Evolutionary conservation across 2,113 vertebrate species (phyloP), one percentile per base, ranked within the genome.

Genomic region (Apodemus sylvaticus): DNA sequence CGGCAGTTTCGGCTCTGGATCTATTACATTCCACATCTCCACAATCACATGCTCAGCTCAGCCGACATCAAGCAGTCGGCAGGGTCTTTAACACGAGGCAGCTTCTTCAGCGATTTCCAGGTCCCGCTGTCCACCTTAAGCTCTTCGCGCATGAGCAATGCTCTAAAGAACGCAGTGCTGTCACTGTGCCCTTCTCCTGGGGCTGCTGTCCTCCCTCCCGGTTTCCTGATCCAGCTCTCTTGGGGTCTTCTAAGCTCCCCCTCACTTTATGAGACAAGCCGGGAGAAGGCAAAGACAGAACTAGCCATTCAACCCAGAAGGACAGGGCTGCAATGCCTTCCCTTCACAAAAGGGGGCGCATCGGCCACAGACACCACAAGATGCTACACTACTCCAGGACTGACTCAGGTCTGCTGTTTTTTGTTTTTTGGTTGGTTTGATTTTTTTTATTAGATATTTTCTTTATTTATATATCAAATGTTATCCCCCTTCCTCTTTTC

Each of bases 281-380:
- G 14, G 26, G 20, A 74, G 79, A 53, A 20, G n/a, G 9, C n/a
- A 39, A 24, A 74, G 71, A 62, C 39, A 12, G 79, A 73, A 81
- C 64, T 5, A 11, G 1, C 51, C 1, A 5, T 11, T 5, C 2
- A 17, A 68, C 66, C 62, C 36, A 45, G 34, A 42, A 34, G 53
- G n/a, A 90, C 6, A 0, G 4, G 55, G 48, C 11, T 55, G 81
- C 71, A 12, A 42, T 51, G 66, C 36, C 88, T 34, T 17, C 4
- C 9, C 4, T 95, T 13, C 55, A 78, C 83, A 86, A 89, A 51
- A 96, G 96, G 78, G 85, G 95, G 91, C 48, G 11, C 53, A 0
- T 17, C 71, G 53, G 22, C 71, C 1, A 1, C 14, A 6, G 42
- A n/a, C 34, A 62, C 58, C 42, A 6, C 8, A 3, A 29, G 10